Evolutionary conservation across 2,888 invertebrate species (phyloP).

Genomic region (Capitulum mitella): DNA sequence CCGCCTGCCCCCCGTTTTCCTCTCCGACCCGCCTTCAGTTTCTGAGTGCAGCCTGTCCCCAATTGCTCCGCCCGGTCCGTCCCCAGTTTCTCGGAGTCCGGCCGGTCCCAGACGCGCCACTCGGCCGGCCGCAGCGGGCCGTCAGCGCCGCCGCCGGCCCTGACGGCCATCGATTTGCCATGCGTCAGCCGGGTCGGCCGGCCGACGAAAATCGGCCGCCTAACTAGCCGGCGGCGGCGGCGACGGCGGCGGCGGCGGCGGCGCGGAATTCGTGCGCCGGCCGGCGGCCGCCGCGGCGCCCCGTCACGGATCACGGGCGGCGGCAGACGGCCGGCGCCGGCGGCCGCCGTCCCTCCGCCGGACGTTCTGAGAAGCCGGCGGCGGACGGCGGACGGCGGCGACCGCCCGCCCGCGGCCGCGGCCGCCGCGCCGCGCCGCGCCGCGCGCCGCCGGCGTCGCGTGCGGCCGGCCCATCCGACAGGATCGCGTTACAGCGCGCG

Average conservation of each 20-base stretch:
- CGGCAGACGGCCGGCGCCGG: background rate
- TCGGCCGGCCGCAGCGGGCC: background rate
- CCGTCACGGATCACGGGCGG: no score
- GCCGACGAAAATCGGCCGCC: background rate
- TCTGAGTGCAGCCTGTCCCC: no score
- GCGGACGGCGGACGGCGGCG: background rate
- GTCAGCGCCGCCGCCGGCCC: background rate
- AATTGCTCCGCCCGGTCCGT: no score
- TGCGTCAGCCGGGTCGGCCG: background rate
- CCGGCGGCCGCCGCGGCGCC: background rate
- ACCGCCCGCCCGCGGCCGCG: background rate
- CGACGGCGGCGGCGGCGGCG: background rate
- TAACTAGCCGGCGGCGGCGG: background rate
- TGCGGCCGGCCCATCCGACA: background rate
- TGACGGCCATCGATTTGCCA: slow-evolving; percentile 20
- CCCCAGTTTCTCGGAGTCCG: no score
- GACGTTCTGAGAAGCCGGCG: background rate
- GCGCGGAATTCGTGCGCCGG: background rate
- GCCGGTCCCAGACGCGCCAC: no score
- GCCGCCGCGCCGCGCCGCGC: background rate
- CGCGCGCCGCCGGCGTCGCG: slow-evolving; percentile 2
- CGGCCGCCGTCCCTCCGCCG: background rate
- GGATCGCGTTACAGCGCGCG: slow-evolving; percentile 1
- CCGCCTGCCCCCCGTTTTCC: no score
- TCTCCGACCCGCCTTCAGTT: no score